Evolutionary conservation across 2,797 vertebrate genomes (phyloP), one percentile per base, ranked within the genome.

Genomic region (Danionella dracula): DNA sequence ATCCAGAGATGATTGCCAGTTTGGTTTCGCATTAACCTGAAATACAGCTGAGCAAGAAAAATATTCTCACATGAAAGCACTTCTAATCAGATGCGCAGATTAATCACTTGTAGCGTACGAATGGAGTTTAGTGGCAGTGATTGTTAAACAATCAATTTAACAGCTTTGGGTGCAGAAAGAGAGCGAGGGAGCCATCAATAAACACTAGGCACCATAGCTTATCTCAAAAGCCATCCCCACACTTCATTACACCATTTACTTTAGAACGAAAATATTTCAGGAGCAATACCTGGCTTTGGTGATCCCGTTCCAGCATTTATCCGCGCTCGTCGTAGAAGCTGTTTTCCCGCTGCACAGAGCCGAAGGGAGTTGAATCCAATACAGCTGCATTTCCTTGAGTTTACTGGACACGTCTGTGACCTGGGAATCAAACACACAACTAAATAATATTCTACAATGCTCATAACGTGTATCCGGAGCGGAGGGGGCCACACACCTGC

Each of bases 231-330:
- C 34, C 48, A 65, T 56, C 41, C 19, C 48, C 54, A 50, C 29
- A 42, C 9, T 12, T 16, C 27, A 17, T 10, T 5, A 32, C 9
- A 21, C 15, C 17, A 16, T 32, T 49, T 46, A 23, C 19, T 37
- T 32, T 4, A n/a, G n/a, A n/a, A n/a, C n/a, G n/a, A n/a, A n/a
- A n/a, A n/a, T n/a, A n/a, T n/a, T n/a, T n/a, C n/a, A 9, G 12
- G 29, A 35, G 16, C n/a, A 20, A 49, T 85, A 97, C 95, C 93
- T 92, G 73, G 91, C 93, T 70, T 88, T 93, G 69, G 70, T 89
- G 83, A 92, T 89, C 74, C 96, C 95, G 0, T 98, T 98, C 96
- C 95, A 98, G 66, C 96, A 98, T 71, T 88, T 93, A 11, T 96
- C 94, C 0, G 95, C 92, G 0, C 82, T 87, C 17, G 78, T 84